Evolutionary conservation across 2,113 vertebrate species (phyloP), one percentile per base, ranked within the genome.

Genomic region (Nerophis lumbriciformis): DNA sequence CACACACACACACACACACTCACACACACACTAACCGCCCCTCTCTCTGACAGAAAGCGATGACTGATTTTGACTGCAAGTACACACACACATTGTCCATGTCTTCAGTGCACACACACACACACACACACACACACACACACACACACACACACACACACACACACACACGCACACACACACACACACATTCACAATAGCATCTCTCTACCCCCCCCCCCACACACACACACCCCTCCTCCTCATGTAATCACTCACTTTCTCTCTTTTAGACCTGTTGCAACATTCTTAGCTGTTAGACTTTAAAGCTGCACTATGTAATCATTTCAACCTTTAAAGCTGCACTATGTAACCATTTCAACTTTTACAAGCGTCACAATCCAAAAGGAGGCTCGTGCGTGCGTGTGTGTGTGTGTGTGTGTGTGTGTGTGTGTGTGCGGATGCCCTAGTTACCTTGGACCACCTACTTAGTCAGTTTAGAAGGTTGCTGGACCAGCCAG

Each of bases 31-130:
- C 60, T 61, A 59, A 74, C 65, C 53, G 11, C 63, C 42, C 42
- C 42, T 11, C 42, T 12, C 42, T 12, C 42, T 11, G 4, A 45
- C 10, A 45, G 42, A 48, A 61, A 75, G 55, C 71, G 69, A 83
- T 83, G 80, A 80, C 77, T 82, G 79, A 77, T 69, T 76, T 66
- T 68, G 53, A 58, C 8, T 60, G 54, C 65, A 74, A 65, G 48
- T 63, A 77, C 42, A 60, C 60, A 59, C 44, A 48, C 54, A 73
- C 64, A 75, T 53, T 4, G 19, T 44, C 74, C 63, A 61, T 76
- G 66, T 80, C 66, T 44, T 54, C 49, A 62, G 54, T 28, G 53
- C 54, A 44, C 48, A 9, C 28, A 37, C 74, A 68, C 38, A 39
- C 48, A 9, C 28, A 38, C 74, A 68, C 51, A 72, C 64, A 38